Conservation (phyloP, 2,113 vertebrate species). For the Carollia perspicillata region DNA sequence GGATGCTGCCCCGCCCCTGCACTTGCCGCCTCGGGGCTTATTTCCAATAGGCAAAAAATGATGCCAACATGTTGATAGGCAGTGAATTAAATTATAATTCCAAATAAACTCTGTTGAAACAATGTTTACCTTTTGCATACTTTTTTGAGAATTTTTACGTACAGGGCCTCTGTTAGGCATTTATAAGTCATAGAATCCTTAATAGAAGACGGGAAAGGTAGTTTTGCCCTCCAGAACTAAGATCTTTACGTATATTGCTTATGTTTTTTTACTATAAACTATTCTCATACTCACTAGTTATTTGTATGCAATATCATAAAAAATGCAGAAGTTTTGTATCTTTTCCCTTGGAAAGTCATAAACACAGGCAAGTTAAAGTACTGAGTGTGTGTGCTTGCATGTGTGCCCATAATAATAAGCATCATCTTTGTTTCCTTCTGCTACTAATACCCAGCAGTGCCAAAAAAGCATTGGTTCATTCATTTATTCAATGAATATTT, state of each 20-base stretch:
- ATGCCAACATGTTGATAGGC: neutral
- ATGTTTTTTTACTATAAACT: neutral
- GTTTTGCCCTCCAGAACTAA: neutral
- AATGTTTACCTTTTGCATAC: neutral
- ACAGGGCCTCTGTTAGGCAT: neutral
- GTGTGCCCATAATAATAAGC: neutral
- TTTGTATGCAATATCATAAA: neutral
- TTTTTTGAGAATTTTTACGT: neutral
- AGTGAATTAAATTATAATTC: neutral
- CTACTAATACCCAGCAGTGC: neutral
- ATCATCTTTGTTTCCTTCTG: neutral
- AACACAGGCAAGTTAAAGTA: neutral
- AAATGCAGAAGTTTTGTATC: neutral
- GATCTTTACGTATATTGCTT: neutral
- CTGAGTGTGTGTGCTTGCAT: neutral
- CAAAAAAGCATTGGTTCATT: neutral
- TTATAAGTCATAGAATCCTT: neutral
- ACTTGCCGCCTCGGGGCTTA: neutral
- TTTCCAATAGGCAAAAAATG: neutral
- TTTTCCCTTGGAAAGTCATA: neutral
- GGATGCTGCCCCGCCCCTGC: neutral
- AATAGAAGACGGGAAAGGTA: neutral
- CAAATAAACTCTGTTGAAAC: neutral
- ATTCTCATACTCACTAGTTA: neutral
- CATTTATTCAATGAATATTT: neutral